Percentiles rank a stretch among this genome's conserved stretches.
Evolutionary conservation across 2,113 vertebrate genomes (phyloP).

Genomic region (Hemibagrus wyckioides): DNA sequence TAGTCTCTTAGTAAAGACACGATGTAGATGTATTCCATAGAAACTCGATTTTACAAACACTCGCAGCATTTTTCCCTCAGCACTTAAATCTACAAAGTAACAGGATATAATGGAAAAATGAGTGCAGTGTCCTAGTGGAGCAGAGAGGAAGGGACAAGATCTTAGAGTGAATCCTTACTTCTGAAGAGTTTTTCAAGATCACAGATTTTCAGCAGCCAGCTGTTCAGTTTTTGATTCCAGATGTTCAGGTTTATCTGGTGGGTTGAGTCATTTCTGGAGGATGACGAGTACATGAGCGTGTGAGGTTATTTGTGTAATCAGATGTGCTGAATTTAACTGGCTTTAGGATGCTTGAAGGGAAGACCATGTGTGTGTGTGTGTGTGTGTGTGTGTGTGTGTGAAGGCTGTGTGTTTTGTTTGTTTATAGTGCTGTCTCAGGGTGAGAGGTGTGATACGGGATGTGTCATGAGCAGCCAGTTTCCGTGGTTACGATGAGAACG

Average conservation of each 20-base stretch:
- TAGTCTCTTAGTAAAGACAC: too few relatives aligned
- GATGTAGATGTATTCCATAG: too few relatives aligned
- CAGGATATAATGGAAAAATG: neutral
- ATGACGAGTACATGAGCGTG: neutral
- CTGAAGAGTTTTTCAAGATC: neutral
- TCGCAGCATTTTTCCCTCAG: neutral
- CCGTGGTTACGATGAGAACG: constrained; percentile 34
- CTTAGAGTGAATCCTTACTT: neutral
- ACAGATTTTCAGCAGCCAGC: neutral
- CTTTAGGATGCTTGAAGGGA: neutral
- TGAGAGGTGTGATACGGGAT: constrained; percentile 12
- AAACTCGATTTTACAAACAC: too few relatives aligned
- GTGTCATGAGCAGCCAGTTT: constrained; percentile 35
- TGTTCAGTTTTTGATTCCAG: neutral
- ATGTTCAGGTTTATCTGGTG: neutral
- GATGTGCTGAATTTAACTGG: neutral
- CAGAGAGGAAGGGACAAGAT: neutral
- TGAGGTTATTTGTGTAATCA: neutral
- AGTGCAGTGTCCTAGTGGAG: neutral
- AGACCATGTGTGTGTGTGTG: too few relatives aligned
- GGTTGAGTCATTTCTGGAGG: neutral
- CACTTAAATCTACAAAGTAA: neutral
- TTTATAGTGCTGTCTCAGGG: constrained; percentile 13
- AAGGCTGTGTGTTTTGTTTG: constrained; percentile 9
- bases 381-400: too few relatives aligned